These are phyloP conservation scores for Troglohyphantes excavatus DNA, from an alignment of 2,888 invertebrate genomes.

Conservation along the genomic window DNA sequence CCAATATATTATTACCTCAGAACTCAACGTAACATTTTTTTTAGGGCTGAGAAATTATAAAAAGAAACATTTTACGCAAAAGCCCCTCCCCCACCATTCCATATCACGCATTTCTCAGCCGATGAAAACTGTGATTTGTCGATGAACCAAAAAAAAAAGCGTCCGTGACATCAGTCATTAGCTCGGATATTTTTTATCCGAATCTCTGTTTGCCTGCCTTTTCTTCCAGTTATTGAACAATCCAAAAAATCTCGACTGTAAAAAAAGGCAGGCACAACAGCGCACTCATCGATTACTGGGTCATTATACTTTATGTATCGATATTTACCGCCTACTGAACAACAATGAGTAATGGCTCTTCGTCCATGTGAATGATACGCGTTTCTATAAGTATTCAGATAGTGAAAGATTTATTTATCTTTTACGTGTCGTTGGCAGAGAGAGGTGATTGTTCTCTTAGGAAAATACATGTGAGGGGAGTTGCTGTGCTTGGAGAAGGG, in stretches of 20 bases:
- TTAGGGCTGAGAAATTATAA: constrained; percentile 38
- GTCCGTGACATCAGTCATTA: constrained; percentile 59
- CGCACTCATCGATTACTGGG: constrained; percentile 50
- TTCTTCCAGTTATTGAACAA: constrained; percentile 34
- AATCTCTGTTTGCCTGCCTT: neutral
- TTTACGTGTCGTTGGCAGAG: neutral
- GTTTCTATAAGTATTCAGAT: constrained; percentile 24
- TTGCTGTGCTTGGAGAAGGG: neutral
- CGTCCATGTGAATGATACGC: constrained; percentile 36
- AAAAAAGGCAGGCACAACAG: constrained; percentile 18
- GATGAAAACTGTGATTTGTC: constrained; percentile 45
- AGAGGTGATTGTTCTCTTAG: neutral
- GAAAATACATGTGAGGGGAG: neutral
- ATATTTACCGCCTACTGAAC: constrained; percentile 58
- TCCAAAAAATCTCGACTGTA: constrained; percentile 31
- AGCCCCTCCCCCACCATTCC: constrained; percentile 21
- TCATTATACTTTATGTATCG: constrained; percentile 65
- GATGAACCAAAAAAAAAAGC: constrained; percentile 20
- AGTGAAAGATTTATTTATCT: constrained; percentile 20
- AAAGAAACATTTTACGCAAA: constrained; percentile 8
- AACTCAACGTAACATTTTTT: neutral
- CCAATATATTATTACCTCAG: neutral
- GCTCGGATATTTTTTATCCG: constrained; percentile 2
- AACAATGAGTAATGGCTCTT: constrained; percentile 56
- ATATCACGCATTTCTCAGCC: neutral